These are phyloP conservation scores for Harpagoxenus sublaevis DNA, from an alignment of 2,888 invertebrate species.

Conservation along the genomic window DNA sequence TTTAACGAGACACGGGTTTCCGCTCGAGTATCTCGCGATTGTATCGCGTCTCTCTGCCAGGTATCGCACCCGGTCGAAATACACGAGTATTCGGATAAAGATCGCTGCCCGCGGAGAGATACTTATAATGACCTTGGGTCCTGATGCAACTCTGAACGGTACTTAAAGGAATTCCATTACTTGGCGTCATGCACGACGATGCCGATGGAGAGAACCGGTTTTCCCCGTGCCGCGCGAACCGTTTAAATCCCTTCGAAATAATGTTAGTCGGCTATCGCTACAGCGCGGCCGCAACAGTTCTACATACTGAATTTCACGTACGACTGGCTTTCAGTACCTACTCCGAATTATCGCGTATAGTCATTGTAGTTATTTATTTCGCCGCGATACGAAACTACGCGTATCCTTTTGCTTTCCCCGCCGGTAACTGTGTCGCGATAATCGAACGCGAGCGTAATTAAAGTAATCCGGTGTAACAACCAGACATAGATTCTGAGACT, in stretches of 20 bases:
- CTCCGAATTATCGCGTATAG: slow-evolving; percentile 24
- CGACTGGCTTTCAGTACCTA: slow-evolving; percentile 19
- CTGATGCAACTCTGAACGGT: slow-evolving; percentile 76
- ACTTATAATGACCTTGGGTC: slow-evolving; percentile 72
- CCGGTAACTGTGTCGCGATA: slow-evolving; percentile 7
- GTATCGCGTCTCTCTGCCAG: not conserved
- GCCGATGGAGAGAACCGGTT: slow-evolving; percentile 69
- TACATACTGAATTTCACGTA: slow-evolving; percentile 50
- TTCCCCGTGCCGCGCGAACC: slow-evolving; percentile 58
- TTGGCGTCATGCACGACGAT: slow-evolving; percentile 60
- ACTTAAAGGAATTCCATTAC: slow-evolving; percentile 76
- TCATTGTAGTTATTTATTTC: slow-evolving; percentile 9
- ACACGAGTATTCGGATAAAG: slow-evolving; percentile 42
- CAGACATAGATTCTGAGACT: not conserved
- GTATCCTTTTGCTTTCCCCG: not conserved
- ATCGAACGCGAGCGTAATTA: slow-evolving; percentile 7
- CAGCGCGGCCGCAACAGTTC: slow-evolving; percentile 8
- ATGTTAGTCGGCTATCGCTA: slow-evolving; percentile 67
- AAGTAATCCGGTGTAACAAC: slow-evolving; percentile 8
- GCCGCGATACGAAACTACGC: slow-evolving; percentile 6
- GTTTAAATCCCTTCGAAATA: slow-evolving; percentile 76
- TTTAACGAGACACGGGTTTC: slow-evolving; percentile 42
- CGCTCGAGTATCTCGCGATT: slow-evolving; percentile 18
- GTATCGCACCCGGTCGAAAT: slow-evolving; percentile 1
- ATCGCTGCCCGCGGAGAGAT: slow-evolving; percentile 51